phyloP scores from a whole-genome alignment of 2,113 vertebrate species.

The Malurus melanocephalus region DNA sequence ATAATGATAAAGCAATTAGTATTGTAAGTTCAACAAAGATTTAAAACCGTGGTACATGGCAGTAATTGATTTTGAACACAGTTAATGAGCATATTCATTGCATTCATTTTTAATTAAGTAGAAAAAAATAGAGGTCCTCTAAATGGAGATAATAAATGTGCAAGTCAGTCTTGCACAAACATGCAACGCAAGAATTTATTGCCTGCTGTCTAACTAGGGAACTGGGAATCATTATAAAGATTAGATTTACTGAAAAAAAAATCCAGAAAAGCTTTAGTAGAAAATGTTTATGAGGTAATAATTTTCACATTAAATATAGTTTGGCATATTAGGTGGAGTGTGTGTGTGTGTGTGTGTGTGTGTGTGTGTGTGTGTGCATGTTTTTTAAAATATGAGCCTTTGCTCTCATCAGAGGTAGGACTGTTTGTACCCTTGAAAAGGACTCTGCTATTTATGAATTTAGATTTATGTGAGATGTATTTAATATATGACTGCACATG shows the following conservation, averaged over 20 bases:
- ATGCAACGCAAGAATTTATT: slow-evolving; percentile 58
- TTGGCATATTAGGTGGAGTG: not conserved
- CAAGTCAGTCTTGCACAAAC: slow-evolving; percentile 47
- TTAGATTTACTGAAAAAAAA: slow-evolving; percentile 31
- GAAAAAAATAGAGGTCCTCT: slow-evolving; percentile 33
- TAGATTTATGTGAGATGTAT: not conserved
- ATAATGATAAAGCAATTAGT: slow-evolving; percentile 29
- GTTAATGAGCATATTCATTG: slow-evolving; percentile 41
- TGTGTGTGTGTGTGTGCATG: not conserved
- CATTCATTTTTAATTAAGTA: slow-evolving; percentile 50
- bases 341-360: not conserved
- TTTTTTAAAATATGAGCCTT: not conserved
- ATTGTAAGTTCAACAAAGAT: slow-evolving; percentile 29
- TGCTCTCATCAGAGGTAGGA: not conserved
- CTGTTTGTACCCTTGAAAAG: not conserved
- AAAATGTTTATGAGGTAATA: slow-evolving; percentile 50
- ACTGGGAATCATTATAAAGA: slow-evolving; percentile 57
- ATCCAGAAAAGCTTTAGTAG: slow-evolving; percentile 24
- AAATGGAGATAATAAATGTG: slow-evolving; percentile 55
- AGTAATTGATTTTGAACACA: slow-evolving; percentile 21
- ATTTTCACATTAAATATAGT: slow-evolving; percentile 11
- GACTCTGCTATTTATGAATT: not conserved
- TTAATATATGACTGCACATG: not conserved
- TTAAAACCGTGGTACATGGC: not conserved
- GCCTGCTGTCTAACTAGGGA: slow-evolving; percentile 50